Evolutionary conservation across 2,797 vertebrate genomes (phyloP), one percentile per base, ranked within the genome.

Genomic region (Gallinago nigripennis): DNA sequence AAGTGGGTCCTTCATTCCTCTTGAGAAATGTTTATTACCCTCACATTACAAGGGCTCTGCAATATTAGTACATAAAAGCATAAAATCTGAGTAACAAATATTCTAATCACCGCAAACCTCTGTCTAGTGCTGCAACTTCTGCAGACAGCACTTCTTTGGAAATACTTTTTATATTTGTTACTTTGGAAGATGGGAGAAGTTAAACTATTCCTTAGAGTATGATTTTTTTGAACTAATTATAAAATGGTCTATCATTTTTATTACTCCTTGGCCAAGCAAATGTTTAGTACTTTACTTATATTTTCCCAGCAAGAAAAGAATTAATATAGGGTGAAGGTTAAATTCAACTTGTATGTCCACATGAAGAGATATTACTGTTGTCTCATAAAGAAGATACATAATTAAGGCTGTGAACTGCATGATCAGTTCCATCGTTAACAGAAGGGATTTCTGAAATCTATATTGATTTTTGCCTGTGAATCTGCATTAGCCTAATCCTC

Each of bases 401-500:
- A 58, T 69, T 95, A 94, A 92, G 86, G 64, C 92, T 92, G 78
- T 79, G 95, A 95, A 68, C 71, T 73, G 60, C 72, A 69, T 73
- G 54, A 91, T 97, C 93, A 88, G 85, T 93, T 87, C 86, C 31
- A 35, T 71, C 56, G 61, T 93, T 88, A 91, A 88, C 82, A 92
- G 82, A 93, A 87, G 63, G 73, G 61, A 79, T 90, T 95, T 92
- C 88, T 81, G 54, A 81, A 88, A 77, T 53, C 80, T 85, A 8
- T 92, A 96, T 91, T 58, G 96, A 96, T 96, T 95, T 92, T 82
- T 85, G 80, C 70, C 90, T 79, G 79, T 90, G 94, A 94, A 96
- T 97, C 83, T 88, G 93, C 88, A 95, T 86, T 75, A 88, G 70
- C 82, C 70, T 97, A 94, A 96, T 94, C 95, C 96, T 92, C 63